Evolutionary conservation across 2,797 vertebrate genomes (phyloP).

Genomic region (Borostomias antarcticus): DNA sequence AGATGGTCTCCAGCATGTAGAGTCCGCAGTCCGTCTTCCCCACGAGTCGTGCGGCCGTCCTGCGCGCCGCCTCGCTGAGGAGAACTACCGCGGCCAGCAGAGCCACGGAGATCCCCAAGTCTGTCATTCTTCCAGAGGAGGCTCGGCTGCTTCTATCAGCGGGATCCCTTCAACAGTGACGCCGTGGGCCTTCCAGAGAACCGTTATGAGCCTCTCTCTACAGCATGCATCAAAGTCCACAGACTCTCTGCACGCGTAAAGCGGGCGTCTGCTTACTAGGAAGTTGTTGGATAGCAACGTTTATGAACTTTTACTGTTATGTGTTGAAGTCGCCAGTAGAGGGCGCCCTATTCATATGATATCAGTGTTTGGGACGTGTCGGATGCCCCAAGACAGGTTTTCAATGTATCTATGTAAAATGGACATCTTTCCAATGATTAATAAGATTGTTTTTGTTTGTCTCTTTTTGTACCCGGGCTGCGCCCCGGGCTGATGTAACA

Average conservation of each 20-base stretch:
- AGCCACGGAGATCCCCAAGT: constrained; percentile 66
- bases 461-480: too few relatives aligned
- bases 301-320: not conserved
- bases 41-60: constrained; percentile 13
- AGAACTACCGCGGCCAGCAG: constrained; percentile 63
- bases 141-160: not conserved
- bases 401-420: too few relatives aligned
- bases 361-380: not conserved
- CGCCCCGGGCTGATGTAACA: too few relatives aligned
- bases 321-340: constrained; percentile 5
- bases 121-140: constrained; percentile 33
- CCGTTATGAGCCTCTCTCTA: too few relatives aligned
- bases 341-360: not conserved
- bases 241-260: not conserved
- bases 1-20: constrained; percentile 74
- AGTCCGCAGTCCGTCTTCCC: constrained; percentile 24
- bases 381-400: too few relatives aligned
- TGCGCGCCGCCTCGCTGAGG: constrained; percentile 58
- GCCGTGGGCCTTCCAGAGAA: not conserved
- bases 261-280: not conserved
- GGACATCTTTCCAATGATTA: too few relatives aligned
- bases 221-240: constrained; percentile 9
- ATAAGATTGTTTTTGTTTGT: too few relatives aligned
- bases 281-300: constrained; percentile 4
- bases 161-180: not conserved